These are phyloP conservation scores for Caenorhabditis angaria DNA, from an alignment of 2,888 invertebrate genomes.

Conservation along the genomic window DNA sequence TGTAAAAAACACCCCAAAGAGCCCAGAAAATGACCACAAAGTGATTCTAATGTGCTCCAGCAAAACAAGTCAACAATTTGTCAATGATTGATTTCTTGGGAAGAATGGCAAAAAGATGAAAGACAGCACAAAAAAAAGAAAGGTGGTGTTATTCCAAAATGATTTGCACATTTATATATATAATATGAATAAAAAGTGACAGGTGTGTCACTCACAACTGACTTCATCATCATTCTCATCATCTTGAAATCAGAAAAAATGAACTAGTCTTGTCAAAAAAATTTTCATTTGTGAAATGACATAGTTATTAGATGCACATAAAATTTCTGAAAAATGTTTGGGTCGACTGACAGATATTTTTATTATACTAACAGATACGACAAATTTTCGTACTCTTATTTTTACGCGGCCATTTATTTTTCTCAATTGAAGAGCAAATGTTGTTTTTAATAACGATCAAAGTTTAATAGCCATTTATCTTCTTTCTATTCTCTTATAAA, in stretches of 20 bases:
- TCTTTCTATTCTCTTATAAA: background rate
- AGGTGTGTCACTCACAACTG: slow-evolving; percentile 1
- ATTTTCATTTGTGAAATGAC: no score
- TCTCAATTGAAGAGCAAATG: slow-evolving; percentile 1
- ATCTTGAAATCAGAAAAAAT: no score
- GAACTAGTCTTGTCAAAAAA: no score
- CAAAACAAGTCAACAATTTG: background rate
- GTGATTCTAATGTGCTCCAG: background rate
- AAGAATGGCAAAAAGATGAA: background rate
- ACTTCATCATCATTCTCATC: background rate
- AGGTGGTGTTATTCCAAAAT: slow-evolving; percentile 2
- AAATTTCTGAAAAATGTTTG: no score
- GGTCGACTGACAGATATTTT: background rate
- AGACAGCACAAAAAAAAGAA: background rate
- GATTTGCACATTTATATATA: background rate
- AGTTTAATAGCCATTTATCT: background rate
- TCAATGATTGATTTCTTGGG: background rate
- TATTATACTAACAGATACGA: background rate
- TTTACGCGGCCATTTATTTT: no score
- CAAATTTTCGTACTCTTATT: background rate
- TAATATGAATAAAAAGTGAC: slow-evolving; percentile 2
- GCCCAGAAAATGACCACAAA: background rate
- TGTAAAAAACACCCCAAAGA: background rate
- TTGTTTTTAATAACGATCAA: slow-evolving; percentile 2
- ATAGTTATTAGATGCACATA: no score